Evolutionary conservation across 2,797 vertebrate species (phyloP).

Genomic region (Knipowitschia caucasica): DNA sequence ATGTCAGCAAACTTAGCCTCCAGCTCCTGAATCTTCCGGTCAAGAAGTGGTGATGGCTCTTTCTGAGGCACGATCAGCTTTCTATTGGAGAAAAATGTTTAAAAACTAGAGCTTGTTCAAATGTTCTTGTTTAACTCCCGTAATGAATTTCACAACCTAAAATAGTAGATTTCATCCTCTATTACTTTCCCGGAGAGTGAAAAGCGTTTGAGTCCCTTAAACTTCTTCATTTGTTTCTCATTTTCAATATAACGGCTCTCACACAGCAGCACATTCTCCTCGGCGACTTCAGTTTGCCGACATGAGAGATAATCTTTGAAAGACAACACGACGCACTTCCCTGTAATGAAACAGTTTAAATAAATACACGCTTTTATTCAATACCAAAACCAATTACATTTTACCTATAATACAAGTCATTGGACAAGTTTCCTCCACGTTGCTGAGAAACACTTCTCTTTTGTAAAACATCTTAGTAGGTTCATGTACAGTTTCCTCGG

Average conservation of each 20-base stretch:
- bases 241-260: constrained; percentile 96
- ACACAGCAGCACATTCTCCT: constrained; percentile 90
- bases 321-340: constrained; percentile 92
- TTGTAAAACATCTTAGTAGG: constrained; percentile 99
- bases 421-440: constrained; percentile 90
- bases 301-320: constrained; percentile 99
- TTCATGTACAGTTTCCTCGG: constrained; percentile 96
- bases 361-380: no score
- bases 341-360: constrained; percentile 70
- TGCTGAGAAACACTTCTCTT: constrained; percentile 96
- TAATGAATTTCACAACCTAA: constrained; percentile 78
- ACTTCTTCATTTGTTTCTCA: constrained; percentile 98
- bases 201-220: constrained; percentile 96
- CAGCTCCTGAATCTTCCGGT: constrained; percentile 96
- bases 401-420: constrained; percentile 91
- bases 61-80: constrained; percentile 95
- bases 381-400: not conserved
- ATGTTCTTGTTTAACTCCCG: not conserved
- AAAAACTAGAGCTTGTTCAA: not conserved
- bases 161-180: constrained; percentile 97
- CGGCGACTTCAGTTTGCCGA: constrained; percentile 81
- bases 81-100: constrained; percentile 57
- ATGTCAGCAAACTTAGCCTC: constrained; percentile 96
- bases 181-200: constrained; percentile 96
- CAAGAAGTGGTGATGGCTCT: constrained; percentile 90